These are phyloP conservation scores for Craniophora ligustri DNA, from an alignment of 2,888 invertebrate species.

Conservation along the genomic window DNA sequence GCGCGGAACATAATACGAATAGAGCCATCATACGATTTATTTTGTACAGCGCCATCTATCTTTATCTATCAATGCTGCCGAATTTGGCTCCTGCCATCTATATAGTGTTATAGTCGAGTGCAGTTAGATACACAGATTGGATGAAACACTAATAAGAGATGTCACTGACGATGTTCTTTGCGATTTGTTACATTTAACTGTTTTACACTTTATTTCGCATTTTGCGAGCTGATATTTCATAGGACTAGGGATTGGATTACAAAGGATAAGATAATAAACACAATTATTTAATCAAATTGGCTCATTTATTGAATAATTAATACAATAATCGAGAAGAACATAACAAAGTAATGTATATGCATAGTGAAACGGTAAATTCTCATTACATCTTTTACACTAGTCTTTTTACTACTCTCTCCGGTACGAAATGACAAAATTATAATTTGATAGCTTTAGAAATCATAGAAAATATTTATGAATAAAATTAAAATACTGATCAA, in stretches of 20 bases:
- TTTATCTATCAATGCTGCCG: conserved; percentile 20
- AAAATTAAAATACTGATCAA: conserved; percentile 69
- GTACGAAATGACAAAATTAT: conserved; percentile 40
- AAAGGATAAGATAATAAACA: conserved; percentile 11
- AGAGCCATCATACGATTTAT: background rate
- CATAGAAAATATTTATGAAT: conserved; percentile 48
- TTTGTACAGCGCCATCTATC: conserved; percentile 40
- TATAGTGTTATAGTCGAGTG: no score
- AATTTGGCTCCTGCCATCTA: conserved; percentile 17
- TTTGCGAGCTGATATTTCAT: no score
- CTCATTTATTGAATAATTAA: conserved; percentile 55
- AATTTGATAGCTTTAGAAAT: conserved; percentile 36
- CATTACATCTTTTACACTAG: conserved; percentile 57
- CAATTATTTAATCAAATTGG: conserved; percentile 24
- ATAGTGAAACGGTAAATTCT: conserved; percentile 35
- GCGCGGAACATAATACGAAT: background rate
- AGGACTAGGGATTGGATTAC: background rate
- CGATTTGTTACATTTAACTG: no score
- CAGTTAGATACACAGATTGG: background rate
- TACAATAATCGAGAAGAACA: conserved; percentile 64
- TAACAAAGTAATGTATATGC: conserved; percentile 50
- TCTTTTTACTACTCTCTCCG: conserved; percentile 80
- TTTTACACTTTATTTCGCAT: no score
- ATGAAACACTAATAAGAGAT: conserved; percentile 5
- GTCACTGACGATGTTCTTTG: background rate